Conservation (phyloP, 2,113 vertebrate genomes). For the Saimiri boliviensis region DNA sequence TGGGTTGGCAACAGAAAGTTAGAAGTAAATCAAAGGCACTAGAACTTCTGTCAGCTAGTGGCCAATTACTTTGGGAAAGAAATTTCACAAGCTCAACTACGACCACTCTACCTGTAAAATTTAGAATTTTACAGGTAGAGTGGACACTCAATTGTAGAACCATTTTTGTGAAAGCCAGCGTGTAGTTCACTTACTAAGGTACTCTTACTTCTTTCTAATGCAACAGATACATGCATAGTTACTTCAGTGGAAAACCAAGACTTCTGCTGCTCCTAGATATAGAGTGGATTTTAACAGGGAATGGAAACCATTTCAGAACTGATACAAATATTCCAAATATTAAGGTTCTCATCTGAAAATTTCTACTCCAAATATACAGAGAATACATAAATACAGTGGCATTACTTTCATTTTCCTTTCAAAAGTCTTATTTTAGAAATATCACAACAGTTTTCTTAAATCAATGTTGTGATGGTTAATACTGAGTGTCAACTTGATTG, state of each 20-base stretch:
- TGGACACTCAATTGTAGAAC: background rate
- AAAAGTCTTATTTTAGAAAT: constrained; percentile 34
- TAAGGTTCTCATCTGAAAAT: constrained; percentile 45
- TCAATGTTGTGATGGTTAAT: background rate
- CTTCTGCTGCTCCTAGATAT: constrained; percentile 36
- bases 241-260: constrained; percentile 11
- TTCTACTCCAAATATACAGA: background rate
- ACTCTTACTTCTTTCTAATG: background rate
- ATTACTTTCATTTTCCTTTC: constrained; percentile 32
- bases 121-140: no score
- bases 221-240: background rate
- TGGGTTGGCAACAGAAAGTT: constrained; percentile 67
- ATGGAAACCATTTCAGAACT: constrained; percentile 46
- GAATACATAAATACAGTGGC: background rate
- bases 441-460: background rate
- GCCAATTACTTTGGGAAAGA: constrained; percentile 43
- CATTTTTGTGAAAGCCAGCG: background rate
- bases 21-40: constrained; percentile 49
- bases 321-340: constrained; percentile 49
- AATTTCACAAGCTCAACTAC: background rate
- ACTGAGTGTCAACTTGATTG: no score
- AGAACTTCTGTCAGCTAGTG: constrained; percentile 40
- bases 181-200: background rate
- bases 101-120: background rate
- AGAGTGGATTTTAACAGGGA: background rate